Evolutionary conservation across 2,797 vertebrate genomes (phyloP).

Genomic region (Melanotaenia maccullochi): DNA sequence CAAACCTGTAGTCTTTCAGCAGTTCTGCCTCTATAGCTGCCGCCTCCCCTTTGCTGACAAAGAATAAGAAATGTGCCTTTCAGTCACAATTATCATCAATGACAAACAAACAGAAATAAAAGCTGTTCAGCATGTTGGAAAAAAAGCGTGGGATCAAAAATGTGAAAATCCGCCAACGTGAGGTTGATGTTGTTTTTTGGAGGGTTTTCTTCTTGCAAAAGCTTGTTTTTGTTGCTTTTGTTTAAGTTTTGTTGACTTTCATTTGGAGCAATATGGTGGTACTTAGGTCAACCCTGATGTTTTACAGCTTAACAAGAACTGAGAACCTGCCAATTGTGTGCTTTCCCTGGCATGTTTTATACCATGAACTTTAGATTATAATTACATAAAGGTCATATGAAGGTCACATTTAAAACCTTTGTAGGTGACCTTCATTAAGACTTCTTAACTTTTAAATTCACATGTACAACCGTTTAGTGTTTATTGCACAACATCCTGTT

Average conservation of each 20-base stretch:
- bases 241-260: not conserved
- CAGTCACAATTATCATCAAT: not conserved
- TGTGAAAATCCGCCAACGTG: not conserved
- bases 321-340: not conserved
- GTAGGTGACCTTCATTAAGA: too few relatives aligned
- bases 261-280: not conserved
- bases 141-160: too few relatives aligned
- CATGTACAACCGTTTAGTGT: too few relatives aligned
- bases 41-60: constrained; percentile 87
- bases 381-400: too few relatives aligned
- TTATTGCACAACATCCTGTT: too few relatives aligned
- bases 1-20: constrained; percentile 91
- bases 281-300: not conserved
- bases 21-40: constrained; percentile 90
- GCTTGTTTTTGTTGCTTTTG: not conserved
- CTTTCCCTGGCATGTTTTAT: not conserved
- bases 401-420: too few relatives aligned
- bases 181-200: not conserved
- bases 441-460: too few relatives aligned
- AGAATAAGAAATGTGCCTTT: constrained; percentile 3
- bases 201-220: not conserved
- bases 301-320: not conserved
- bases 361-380: too few relatives aligned
- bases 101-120: not conserved
- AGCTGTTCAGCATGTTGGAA: too few relatives aligned